A percentile compares a stretch with the other conserved stretches of the same genome.
These are phyloP conservation scores for Papilio gigon DNA, from an alignment of 2,888 invertebrate genomes.

Conservation along the genomic window DNA sequence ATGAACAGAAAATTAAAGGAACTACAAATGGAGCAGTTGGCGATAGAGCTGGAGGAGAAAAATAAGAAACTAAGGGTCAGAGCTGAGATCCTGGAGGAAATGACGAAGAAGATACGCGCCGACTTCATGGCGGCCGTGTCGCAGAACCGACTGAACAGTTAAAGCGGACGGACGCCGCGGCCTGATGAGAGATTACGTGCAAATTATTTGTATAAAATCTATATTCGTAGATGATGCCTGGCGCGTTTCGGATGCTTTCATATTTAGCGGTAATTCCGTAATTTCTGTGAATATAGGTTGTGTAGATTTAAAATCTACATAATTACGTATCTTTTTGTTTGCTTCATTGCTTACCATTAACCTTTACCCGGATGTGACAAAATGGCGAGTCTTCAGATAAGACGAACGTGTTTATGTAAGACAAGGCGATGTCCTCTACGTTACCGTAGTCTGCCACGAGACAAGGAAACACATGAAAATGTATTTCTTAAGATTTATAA, in stretches of 20 bases:
- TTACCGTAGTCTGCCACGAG: slow-evolving; percentile 11
- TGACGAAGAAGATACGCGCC: slow-evolving; percentile 85
- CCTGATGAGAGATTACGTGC: slow-evolving; percentile 25
- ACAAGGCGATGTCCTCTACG: slow-evolving; percentile 2
- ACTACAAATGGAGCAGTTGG: slow-evolving; percentile 79
- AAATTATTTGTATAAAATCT: slow-evolving; percentile 47
- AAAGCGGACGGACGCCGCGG: slow-evolving; percentile 29
- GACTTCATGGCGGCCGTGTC: slow-evolving; percentile 85
- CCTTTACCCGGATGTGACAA: slow-evolving; percentile 34
- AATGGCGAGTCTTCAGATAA: slow-evolving; percentile 11
- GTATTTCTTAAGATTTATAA: slow-evolving; percentile 34
- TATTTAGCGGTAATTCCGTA: slow-evolving; percentile 22
- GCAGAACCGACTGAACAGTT: slow-evolving; percentile 68
- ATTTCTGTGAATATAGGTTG: slow-evolving; percentile 39
- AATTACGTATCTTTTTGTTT: slow-evolving; percentile 22
- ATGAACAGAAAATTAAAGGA: slow-evolving; percentile 86
- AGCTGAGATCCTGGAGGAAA: slow-evolving; percentile 86
- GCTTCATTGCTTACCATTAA: slow-evolving; percentile 32
- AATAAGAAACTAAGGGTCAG: slow-evolving; percentile 85
- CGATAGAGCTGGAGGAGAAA: slow-evolving; percentile 82
- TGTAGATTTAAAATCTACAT: slow-evolving; percentile 29
- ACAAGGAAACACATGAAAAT: slow-evolving; percentile 19
- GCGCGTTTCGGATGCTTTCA: slow-evolving; percentile 44
- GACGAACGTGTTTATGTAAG: slow-evolving; percentile 4
- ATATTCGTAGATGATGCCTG: slow-evolving; percentile 52